Conservation (phyloP, 2,113 vertebrate species). For the Plestiodon gilberti region DNA sequence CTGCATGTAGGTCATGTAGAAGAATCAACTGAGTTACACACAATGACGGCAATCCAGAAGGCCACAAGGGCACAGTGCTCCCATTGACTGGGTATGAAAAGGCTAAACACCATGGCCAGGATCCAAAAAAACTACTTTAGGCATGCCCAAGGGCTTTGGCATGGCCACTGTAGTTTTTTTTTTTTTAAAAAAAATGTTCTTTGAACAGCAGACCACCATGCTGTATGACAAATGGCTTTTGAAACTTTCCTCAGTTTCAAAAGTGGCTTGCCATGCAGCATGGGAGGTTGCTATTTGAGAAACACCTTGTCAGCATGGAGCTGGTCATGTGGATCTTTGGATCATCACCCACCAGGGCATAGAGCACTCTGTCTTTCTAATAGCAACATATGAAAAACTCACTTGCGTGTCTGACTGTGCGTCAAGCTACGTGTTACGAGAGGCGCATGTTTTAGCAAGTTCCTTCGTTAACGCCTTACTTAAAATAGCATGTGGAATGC, state of each 20-base stretch:
- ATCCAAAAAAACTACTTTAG: slow-evolving; percentile 3
- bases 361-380: background rate
- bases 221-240: background rate
- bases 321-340: background rate
- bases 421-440: too few relatives aligned
- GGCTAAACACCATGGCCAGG: background rate
- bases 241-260: background rate
- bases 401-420: background rate
- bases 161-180: background rate
- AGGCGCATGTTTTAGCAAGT: too few relatives aligned
- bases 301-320: background rate
- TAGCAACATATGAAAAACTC: background rate
- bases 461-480: too few relatives aligned
- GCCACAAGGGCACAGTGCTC: background rate
- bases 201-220: background rate
- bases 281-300: background rate
- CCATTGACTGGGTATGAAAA: slow-evolving; percentile 14
- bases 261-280: background rate
- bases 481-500: too few relatives aligned
- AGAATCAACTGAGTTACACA: slow-evolving; percentile 31
- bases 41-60: background rate
- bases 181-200: background rate
- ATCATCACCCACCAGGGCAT: background rate
- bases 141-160: background rate
- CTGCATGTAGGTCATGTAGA: slow-evolving; percentile 24